A percentile compares a stretch with the other conserved stretches of the same genome.
Evolutionary conservation across 37 sponge, comb jelly and placozoan genomes (phyloP).

Genomic region (Amphimedon queenslandica): DNA sequence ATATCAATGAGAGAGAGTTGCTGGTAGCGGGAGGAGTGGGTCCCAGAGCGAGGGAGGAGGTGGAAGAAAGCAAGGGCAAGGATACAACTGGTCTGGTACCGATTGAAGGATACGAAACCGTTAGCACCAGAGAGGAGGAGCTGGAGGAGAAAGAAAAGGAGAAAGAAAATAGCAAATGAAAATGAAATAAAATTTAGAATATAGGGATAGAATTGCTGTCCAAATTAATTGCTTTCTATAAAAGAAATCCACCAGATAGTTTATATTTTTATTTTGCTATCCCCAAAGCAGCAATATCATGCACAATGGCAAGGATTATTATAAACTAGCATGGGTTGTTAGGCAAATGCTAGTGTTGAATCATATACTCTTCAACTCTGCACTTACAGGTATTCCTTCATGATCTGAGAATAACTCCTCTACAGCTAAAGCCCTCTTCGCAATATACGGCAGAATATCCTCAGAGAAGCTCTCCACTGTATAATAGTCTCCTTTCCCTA

Average conservation of each 20-base stretch:
- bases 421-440: slow-evolving; percentile 39
- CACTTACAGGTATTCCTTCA: no score
- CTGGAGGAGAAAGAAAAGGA: not conserved
- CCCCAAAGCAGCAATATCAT: no score
- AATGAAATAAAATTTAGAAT: no score
- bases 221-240: no score
- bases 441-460: slow-evolving; percentile 43
- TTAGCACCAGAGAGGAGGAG: not conserved
- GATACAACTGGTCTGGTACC: slow-evolving; percentile 45
- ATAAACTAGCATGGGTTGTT: no score
- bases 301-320: no score
- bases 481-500: not conserved
- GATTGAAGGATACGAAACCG: slow-evolving; percentile 18
- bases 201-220: no score
- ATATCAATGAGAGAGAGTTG: slow-evolving; percentile 43
- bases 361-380: no score
- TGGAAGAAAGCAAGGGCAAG: slow-evolving; percentile 59
- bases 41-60: slow-evolving; percentile 7
- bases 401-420: slow-evolving; percentile 27
- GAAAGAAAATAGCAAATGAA: not conserved
- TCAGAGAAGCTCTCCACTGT: slow-evolving; percentile 25
- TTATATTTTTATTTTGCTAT: no score
- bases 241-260: no score
- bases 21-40: slow-evolving; percentile 18
- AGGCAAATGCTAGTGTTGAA: no score